A percentile compares a stretch with the other conserved stretches of the same genome.
Conservation (phyloP, 2,888 invertebrate genomes). For the Macaria liturata region DNA sequence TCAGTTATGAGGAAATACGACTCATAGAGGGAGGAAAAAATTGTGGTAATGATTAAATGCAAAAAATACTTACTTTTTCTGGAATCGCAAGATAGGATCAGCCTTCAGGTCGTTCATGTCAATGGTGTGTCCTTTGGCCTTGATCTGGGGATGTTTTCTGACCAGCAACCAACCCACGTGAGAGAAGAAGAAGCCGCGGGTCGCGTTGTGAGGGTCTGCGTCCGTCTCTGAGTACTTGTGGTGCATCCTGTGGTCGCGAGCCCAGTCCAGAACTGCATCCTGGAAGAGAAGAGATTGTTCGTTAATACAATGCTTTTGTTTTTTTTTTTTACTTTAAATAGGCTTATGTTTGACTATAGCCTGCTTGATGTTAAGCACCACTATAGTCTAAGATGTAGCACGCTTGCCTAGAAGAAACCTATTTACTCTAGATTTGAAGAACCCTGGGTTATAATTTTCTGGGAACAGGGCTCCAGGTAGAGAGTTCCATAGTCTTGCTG, state of each 20-base stretch:
- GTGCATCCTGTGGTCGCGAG: conserved; percentile 92
- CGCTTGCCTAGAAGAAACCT: too few relatives aligned
- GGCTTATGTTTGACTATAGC: too few relatives aligned
- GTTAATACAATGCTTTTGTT: background rate
- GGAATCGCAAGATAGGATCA: conserved; percentile 92
- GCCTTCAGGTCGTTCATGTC: conserved; percentile 91
- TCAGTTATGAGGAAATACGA: too few relatives aligned
- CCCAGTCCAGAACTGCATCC: conserved; percentile 91
- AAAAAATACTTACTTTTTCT: conserved; percentile 88
- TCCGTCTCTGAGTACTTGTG: conserved; percentile 97
- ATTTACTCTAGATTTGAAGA: too few relatives aligned
- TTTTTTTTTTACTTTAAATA: too few relatives aligned
- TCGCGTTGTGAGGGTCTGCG: conserved; percentile 96
- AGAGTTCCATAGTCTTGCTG: too few relatives aligned
- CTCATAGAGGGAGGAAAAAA: too few relatives aligned
- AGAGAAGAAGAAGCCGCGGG: conserved; percentile 96
- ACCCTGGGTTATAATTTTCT: too few relatives aligned
- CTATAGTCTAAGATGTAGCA: too few relatives aligned
- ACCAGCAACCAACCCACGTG: conserved; percentile 97
- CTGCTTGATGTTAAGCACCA: too few relatives aligned
- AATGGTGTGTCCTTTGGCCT: conserved; percentile 91
- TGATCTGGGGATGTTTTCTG: conserved; percentile 95
- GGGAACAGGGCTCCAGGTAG: too few relatives aligned
- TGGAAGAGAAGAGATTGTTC: conserved; percentile 48
- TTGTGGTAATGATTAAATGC: too few relatives aligned